Conservation (phyloP, 1,140 invertebrate species). For the Drosophila orosa region DNA sequence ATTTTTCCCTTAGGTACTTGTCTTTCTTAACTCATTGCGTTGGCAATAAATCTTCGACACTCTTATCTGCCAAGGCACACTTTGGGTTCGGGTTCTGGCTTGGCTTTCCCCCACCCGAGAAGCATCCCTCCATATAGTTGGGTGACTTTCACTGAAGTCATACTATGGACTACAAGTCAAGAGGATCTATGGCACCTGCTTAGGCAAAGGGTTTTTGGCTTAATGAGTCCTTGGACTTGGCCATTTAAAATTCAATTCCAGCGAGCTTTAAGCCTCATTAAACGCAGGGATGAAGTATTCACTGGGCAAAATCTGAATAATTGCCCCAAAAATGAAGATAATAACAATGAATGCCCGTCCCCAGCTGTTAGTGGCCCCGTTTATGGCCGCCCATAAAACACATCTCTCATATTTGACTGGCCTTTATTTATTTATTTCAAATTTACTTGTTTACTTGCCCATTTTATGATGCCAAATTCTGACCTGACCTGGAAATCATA, state of each 20-base stretch:
- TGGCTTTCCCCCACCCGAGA: background rate
- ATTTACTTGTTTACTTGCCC: conserved; percentile 79
- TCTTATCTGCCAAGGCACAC: conserved; percentile 78
- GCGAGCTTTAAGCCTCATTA: conserved; percentile 52
- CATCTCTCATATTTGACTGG: conserved; percentile 71
- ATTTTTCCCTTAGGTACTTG: conserved; percentile 77
- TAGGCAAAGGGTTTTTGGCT: conserved; percentile 50
- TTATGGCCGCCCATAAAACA: conserved; percentile 61
- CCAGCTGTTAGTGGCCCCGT: conserved; percentile 20
- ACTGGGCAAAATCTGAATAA: conserved; percentile 58
- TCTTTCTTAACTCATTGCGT: conserved; percentile 84
- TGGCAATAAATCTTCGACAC: conserved; percentile 81
- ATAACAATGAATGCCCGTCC: conserved; percentile 23
- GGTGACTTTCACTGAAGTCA: conserved; percentile 27
- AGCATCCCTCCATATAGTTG: background rate
- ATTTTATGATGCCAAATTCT: conserved; percentile 82
- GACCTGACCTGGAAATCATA: conserved; percentile 84
- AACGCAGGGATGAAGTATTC: conserved; percentile 64
- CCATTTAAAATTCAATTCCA: conserved; percentile 62
- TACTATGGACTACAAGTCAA: background rate
- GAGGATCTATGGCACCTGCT: conserved; percentile 74
- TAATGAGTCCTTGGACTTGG: conserved; percentile 55
- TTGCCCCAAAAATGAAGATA: conserved; percentile 44
- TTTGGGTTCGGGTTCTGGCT: conserved; percentile 35
- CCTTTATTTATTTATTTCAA: conserved; percentile 75